Conservation (phyloP, 2,113 vertebrate species). For the Entomyzon cyanotis region DNA sequence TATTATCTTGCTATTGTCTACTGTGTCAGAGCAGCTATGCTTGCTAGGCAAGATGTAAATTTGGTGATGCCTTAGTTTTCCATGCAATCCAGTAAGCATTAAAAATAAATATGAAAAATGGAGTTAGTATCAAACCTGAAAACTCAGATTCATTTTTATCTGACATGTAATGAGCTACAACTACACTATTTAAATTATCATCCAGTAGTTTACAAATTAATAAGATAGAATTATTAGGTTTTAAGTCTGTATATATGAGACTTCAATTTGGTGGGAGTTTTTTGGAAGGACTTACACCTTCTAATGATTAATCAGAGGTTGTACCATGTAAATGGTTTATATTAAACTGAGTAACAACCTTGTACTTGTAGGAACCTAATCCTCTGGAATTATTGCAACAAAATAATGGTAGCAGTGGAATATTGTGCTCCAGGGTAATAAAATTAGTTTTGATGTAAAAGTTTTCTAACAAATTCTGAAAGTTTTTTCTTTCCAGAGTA, state of each 20-base stretch:
- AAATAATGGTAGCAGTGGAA: background rate
- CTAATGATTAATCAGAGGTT: background rate
- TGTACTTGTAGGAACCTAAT: background rate
- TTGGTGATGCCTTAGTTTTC: background rate
- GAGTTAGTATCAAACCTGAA: background rate
- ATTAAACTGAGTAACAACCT: background rate
- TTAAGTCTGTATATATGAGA: background rate
- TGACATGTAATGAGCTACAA: background rate
- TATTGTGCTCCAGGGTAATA: background rate
- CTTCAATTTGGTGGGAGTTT: fast-evolving
- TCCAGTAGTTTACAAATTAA: background rate
- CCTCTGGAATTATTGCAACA: background rate
- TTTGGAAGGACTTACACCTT: background rate
- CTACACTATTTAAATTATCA: background rate
- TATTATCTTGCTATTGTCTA: background rate
- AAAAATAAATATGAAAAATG: background rate
- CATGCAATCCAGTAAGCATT: background rate
- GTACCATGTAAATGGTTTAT: background rate
- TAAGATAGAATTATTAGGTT: background rate
- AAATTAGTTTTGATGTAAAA: background rate
- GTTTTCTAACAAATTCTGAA: background rate
- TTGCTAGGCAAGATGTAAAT: background rate
- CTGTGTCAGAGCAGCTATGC: background rate
- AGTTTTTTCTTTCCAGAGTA: background rate
- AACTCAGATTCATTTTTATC: background rate